Evolutionary conservation across 2,113 vertebrate genomes (phyloP).

Genomic region (Syngnathus scovelli): DNA sequence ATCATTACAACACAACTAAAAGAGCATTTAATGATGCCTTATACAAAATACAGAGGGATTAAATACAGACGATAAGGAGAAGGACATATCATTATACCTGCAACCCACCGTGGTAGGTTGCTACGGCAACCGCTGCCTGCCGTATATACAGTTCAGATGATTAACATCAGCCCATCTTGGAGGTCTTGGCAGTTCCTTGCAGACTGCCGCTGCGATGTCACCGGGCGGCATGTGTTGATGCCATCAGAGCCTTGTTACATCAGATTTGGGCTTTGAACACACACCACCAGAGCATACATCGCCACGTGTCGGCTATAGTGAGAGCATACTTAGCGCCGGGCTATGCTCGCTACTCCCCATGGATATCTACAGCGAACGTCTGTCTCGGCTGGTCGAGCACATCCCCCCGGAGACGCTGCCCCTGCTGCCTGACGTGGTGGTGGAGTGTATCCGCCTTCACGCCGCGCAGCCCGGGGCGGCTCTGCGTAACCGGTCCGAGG

Average conservation of each 20-base stretch:
- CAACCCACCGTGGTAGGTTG: background rate
- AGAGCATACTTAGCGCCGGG: background rate
- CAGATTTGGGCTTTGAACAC: background rate
- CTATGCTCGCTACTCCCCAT: background rate
- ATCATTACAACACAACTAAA: background rate
- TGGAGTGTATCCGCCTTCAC: conserved; percentile 11
- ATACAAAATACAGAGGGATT: background rate
- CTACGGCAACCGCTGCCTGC: background rate
- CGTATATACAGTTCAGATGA: background rate
- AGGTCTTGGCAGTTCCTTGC: background rate
- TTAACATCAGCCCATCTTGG: background rate
- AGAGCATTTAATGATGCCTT: background rate
- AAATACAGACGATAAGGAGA: background rate
- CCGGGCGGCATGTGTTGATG: background rate
- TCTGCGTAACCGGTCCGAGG: background rate
- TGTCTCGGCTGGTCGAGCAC: conserved; percentile 2
- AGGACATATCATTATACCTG: background rate
- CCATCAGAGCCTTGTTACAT: conserved; percentile 12
- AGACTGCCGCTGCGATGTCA: background rate
- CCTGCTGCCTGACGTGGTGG: background rate
- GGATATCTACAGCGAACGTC: conserved; percentile 4
- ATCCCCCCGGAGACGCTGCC: conserved; percentile 4
- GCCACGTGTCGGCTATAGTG: background rate
- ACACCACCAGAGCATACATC: background rate
- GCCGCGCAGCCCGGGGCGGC: background rate